Conservation (phyloP, 2,888 invertebrate genomes). For the Slavum lentiscoides region DNA sequence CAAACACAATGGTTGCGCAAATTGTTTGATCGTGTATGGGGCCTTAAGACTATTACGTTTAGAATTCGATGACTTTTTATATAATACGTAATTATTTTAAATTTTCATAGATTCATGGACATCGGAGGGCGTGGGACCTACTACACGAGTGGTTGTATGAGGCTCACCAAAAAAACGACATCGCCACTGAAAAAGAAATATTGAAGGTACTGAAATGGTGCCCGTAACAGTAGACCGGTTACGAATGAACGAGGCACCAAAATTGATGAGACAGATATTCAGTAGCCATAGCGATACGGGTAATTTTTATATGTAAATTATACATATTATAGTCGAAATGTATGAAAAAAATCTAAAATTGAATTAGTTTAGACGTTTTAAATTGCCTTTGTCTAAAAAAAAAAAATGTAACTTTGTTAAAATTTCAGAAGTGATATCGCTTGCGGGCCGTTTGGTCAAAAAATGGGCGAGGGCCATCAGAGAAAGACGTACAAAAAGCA, state of each 20-base stretch:
- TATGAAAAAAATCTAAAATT: too few species aligned
- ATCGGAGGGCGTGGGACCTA: constrained; percentile 90
- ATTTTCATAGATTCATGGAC: constrained; percentile 72
- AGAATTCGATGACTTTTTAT: neutral
- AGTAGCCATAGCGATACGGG: too few species aligned
- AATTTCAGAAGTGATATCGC: neutral
- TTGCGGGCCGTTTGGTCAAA: neutral
- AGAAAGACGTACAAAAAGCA: too few species aligned
- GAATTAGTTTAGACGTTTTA: too few species aligned
- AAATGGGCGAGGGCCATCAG: too few species aligned
- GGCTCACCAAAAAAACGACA: constrained; percentile 83
- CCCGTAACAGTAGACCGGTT: constrained; percentile 89
- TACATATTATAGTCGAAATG: too few species aligned
- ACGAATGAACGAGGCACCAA: constrained; percentile 88
- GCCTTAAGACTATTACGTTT: neutral
- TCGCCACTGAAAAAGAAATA: constrained; percentile 78
- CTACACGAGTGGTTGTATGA: constrained; percentile 91
- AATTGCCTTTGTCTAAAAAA: too few species aligned
- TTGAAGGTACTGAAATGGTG: constrained; percentile 80
- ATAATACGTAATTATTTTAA: too few species aligned
- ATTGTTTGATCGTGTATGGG: too few species aligned
- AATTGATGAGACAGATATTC: constrained; percentile 72
- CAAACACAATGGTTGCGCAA: too few species aligned
- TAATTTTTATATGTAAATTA: too few species aligned
- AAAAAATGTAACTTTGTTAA: neutral